Percentiles rank a stretch among this genome's conserved stretches.
Conservation (phyloP, 2,797 vertebrate species). For the Tachyglossus aculeatus region DNA sequence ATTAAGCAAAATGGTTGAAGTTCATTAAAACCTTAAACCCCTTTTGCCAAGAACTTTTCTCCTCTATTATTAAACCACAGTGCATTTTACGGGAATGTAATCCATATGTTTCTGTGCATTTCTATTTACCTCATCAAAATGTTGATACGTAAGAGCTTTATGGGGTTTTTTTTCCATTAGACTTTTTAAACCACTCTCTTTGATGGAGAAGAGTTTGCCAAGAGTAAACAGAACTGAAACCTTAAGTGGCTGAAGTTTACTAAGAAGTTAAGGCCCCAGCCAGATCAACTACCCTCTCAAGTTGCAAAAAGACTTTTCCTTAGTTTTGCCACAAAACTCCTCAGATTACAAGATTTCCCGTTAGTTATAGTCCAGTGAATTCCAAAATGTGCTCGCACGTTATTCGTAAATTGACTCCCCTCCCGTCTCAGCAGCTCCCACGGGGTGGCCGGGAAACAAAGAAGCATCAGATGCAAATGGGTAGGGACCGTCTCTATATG, state of each 20-base stretch:
- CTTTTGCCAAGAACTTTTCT: conserved; percentile 52
- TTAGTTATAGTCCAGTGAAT: conserved; percentile 34
- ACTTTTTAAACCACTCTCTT: conserved; percentile 55
- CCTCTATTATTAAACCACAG: conserved; percentile 48
- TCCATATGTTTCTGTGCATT: conserved; percentile 52
- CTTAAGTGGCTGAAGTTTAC: conserved; percentile 49
- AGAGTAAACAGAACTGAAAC: conserved; percentile 60
- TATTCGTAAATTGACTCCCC: conserved; percentile 47
- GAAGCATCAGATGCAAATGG: too few relatives aligned
- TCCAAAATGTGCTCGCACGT: conserved; percentile 22
- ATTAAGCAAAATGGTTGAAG: conserved; percentile 51
- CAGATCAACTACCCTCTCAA: conserved; percentile 39
- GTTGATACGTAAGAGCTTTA: conserved; percentile 57
- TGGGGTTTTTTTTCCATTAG: conserved; percentile 51
- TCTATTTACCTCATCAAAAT: conserved; percentile 55
- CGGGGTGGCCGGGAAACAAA: conserved; percentile 11
- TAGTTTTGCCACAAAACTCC: conserved; percentile 8
- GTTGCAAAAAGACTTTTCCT: conserved; percentile 9
- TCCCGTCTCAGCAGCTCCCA: conserved; percentile 27
- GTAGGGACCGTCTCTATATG: too few relatives aligned
- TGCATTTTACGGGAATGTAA: conserved; percentile 41
- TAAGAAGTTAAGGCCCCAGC: conserved; percentile 36
- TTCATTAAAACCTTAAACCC: conserved; percentile 56
- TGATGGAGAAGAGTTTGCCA: conserved; percentile 53
- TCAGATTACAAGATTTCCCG: conserved; percentile 15